These are phyloP conservation scores for Leptodactylus fuscus DNA, from an alignment of 2,113 vertebrate species.

Conservation along the genomic window DNA sequence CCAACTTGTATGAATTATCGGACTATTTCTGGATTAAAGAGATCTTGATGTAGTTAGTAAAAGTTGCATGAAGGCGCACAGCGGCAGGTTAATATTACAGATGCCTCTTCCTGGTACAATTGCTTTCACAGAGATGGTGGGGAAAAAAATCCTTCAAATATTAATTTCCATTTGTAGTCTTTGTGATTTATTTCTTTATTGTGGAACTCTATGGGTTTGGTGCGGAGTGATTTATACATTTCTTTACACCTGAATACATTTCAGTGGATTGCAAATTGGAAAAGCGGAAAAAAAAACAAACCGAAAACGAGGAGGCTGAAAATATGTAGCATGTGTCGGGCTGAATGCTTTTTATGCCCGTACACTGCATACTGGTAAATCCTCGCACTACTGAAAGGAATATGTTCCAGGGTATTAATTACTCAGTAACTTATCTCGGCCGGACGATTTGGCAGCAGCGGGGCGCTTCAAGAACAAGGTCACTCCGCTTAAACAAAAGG, in stretches of 20 bases:
- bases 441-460: conserved; percentile 20
- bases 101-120: neutral
- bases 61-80: neutral
- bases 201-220: conserved; percentile 8
- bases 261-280: conserved; percentile 51
- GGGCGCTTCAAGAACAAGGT: conserved; percentile 38
- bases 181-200: conserved; percentile 37
- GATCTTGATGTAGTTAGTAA: too few species aligned
- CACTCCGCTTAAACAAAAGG: conserved; percentile 34
- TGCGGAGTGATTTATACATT: conserved; percentile 39
- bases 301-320: neutral
- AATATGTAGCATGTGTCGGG: conserved; percentile 44
- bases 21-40: too few species aligned
- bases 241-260: conserved; percentile 49
- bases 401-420: conserved; percentile 56
- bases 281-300: conserved; percentile 19
- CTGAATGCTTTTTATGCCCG: conserved; percentile 46
- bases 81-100: neutral
- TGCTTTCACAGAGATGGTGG: neutral
- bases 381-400: conserved; percentile 24
- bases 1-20: neutral
- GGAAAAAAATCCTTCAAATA: conserved; percentile 37
- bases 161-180: conserved; percentile 34
- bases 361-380: conserved; percentile 44
- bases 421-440: conserved; percentile 38